Conservation (phyloP, 2,888 invertebrate genomes). For the Harpalus rubripes region DNA sequence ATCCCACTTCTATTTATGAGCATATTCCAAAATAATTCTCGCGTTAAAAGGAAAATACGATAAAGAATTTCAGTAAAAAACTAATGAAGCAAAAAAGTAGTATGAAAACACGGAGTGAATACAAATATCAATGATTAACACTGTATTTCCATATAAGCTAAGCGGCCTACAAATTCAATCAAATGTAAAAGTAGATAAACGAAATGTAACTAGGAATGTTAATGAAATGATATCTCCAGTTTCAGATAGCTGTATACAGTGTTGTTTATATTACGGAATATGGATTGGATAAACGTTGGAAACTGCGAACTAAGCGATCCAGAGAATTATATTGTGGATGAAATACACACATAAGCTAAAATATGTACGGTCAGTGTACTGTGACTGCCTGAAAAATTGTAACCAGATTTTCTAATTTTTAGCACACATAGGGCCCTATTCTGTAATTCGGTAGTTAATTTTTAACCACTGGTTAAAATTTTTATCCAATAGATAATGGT, state of each 20-base stretch:
- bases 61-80: constrained; percentile 44
- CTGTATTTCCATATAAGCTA: constrained; percentile 53
- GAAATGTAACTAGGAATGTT: constrained; percentile 62
- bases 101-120: constrained; percentile 32
- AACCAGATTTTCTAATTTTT: no score
- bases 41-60: constrained; percentile 45
- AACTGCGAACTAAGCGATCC: not conserved
- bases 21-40: constrained; percentile 41
- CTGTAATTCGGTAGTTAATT: no score
- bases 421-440: no score
- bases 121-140: constrained; percentile 56
- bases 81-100: constrained; percentile 47
- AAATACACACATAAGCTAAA: no score
- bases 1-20: constrained; percentile 11
- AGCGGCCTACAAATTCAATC: constrained; percentile 61
- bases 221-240: constrained; percentile 62
- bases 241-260: constrained; percentile 29
- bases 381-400: no score
- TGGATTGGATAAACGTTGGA: not conserved
- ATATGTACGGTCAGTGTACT: no score
- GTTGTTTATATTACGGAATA: not conserved
- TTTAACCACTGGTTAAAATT: no score
- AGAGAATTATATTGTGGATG: not conserved
- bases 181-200: constrained; percentile 63
- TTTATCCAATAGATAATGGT: no score